Evolutionary conservation across 2,113 vertebrate species (phyloP).

Genomic region (Corythoichthys haematopterus): DNA sequence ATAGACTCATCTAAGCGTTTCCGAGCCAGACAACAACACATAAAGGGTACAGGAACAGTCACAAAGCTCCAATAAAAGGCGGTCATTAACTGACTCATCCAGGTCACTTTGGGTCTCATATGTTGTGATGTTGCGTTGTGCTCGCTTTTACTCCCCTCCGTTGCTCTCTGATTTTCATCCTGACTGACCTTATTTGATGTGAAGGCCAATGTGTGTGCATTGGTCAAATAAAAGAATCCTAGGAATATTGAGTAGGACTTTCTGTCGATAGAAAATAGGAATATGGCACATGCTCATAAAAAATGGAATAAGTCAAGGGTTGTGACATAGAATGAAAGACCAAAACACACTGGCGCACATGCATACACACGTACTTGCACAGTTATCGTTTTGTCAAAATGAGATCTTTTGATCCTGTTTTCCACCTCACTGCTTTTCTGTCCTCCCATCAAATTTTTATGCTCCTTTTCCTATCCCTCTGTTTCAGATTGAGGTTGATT

Average conservation of each 20-base stretch:
- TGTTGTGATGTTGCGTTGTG: slow-evolving; percentile 21
- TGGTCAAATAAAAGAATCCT: slow-evolving; percentile 10
- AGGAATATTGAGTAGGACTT: slow-evolving; percentile 12
- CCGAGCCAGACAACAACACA: background rate
- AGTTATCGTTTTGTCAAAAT: slow-evolving; percentile 33
- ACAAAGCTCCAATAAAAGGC: slow-evolving; percentile 10
- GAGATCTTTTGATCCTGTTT: slow-evolving; percentile 46
- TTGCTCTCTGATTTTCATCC: slow-evolving; percentile 46
- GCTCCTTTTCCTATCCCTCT: slow-evolving; percentile 15
- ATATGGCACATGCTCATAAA: background rate
- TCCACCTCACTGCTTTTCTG: slow-evolving; percentile 27
- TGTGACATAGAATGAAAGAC: background rate
- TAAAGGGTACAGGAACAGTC: background rate
- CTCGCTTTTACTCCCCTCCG: slow-evolving; percentile 27
- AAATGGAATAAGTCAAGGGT: background rate
- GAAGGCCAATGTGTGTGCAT: background rate
- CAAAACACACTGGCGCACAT: background rate
- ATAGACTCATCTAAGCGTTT: background rate
- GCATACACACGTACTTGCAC: background rate
- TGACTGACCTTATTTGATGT: slow-evolving; percentile 47
- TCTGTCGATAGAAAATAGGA: slow-evolving; percentile 14
- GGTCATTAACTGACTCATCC: slow-evolving; percentile 22
- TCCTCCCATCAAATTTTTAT: slow-evolving; percentile 15
- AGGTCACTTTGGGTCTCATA: slow-evolving; percentile 9
- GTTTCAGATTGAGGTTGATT: slow-evolving; percentile 34